Evolutionary conservation across 2,113 vertebrate species (phyloP).

Genomic region (Panthera tigris): DNA sequence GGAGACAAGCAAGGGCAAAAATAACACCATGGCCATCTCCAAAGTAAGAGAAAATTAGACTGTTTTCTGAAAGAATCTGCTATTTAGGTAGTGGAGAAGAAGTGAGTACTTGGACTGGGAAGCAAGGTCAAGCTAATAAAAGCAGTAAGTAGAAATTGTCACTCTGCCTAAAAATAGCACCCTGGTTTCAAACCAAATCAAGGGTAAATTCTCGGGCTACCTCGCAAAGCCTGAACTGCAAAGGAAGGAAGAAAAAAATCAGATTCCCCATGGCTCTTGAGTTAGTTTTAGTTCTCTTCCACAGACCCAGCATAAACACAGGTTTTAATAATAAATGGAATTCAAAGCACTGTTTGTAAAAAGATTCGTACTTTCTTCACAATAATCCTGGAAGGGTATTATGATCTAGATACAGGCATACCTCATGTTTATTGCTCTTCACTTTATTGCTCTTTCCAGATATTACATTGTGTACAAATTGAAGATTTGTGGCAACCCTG

Average conservation of each 20-base stretch:
- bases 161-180: slow-evolving; percentile 36
- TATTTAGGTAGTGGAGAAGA: not conserved
- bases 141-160: slow-evolving; percentile 44
- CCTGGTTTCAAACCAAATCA: slow-evolving; percentile 39
- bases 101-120: not conserved
- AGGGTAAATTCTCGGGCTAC: slow-evolving; percentile 19
- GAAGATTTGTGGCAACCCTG: not conserved
- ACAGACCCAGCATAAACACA: not conserved
- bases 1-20: not conserved
- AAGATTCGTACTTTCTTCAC: not conserved
- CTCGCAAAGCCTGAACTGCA: not conserved
- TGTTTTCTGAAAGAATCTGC: not conserved
- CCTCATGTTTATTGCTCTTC: not conserved
- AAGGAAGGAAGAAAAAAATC: not conserved
- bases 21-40: not conserved
- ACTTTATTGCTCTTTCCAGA: not conserved
- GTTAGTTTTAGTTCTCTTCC: not conserved
- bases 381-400: not conserved
- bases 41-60: slow-evolving; percentile 34
- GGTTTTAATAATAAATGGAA: slow-evolving; percentile 21
- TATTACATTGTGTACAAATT: not conserved
- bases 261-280: not conserved
- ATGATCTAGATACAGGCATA: not conserved
- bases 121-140: slow-evolving; percentile 44
- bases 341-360: slow-evolving; percentile 6